Conservation (phyloP, 2,888 invertebrate species). For the Chymomyza caudatula region DNA sequence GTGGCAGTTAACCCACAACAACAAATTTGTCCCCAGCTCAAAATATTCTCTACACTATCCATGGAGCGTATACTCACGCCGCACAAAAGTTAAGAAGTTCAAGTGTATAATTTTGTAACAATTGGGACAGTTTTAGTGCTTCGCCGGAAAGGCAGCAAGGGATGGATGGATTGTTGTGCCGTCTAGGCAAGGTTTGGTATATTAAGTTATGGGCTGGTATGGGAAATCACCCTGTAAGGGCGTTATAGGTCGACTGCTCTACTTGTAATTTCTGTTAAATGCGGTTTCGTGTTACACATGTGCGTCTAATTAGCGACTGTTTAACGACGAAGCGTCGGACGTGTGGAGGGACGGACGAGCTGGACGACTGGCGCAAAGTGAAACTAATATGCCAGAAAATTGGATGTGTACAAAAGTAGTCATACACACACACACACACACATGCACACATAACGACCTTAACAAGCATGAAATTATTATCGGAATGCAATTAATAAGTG, state of each 20-base stretch:
- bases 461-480: slow-evolving; percentile 76
- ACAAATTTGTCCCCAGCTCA: too few relatives aligned
- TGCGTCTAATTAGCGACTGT: slow-evolving; percentile 75
- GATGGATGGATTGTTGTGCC: not conserved
- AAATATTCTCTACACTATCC: not conserved
- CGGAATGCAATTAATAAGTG: slow-evolving; percentile 65
- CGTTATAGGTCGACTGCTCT: slow-evolving; percentile 12
- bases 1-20: not conserved
- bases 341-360: slow-evolving; percentile 3
- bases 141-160: slow-evolving; percentile 45
- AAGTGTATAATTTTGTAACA: slow-evolving; percentile 70
- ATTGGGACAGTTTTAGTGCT: slow-evolving; percentile 71
- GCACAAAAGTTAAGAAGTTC: slow-evolving; percentile 57
- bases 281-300: slow-evolving; percentile 75
- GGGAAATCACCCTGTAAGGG: slow-evolving; percentile 24
- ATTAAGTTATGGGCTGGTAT: not conserved
- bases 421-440: not conserved
- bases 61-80: not conserved
- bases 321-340: slow-evolving; percentile 50
- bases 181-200: not conserved
- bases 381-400: slow-evolving; percentile 32
- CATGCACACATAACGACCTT: slow-evolving; percentile 26
- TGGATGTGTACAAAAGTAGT: not conserved
- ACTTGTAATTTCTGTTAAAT: slow-evolving; percentile 53
- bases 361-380: slow-evolving; percentile 11